phyloP scores from a whole-genome alignment of 2,113 vertebrate species.

The Odocoileus virginianus region DNA sequence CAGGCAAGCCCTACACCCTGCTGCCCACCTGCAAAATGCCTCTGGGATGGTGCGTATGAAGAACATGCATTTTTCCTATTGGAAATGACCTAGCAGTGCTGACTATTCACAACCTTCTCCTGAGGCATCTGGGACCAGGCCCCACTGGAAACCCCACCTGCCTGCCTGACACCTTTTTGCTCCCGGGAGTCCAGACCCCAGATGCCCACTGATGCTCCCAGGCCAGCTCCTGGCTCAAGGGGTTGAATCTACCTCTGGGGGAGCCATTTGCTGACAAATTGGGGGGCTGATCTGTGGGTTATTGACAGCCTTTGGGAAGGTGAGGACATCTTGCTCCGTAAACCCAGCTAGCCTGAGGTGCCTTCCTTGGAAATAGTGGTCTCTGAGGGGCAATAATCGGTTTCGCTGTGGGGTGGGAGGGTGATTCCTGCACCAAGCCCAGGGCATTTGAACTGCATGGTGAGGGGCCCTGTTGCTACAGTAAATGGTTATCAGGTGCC shows the following conservation, averaged over 20 bases:
- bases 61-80: neutral
- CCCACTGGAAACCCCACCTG: neutral
- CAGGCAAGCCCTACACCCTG: neutral
- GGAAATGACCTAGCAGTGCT: neutral
- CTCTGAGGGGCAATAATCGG: neutral
- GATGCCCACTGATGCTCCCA: too few species aligned
- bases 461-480: rapidly evolving
- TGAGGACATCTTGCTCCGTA: neutral
- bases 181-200: neutral
- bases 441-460: neutral
- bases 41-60: neutral
- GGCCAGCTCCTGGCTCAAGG: neutral
- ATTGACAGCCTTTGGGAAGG: neutral
- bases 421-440: neutral
- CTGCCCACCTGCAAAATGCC: neutral
- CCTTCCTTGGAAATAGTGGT: neutral
- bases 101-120: too few species aligned
- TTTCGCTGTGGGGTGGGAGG: neutral
- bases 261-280: neutral
- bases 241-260: neutral
- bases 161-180: neutral
- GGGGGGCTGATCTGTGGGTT: neutral
- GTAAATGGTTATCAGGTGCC: rapidly evolving
- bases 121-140: neutral
- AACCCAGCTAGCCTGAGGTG: neutral